These are phyloP conservation scores for Babylonia areolata DNA, from an alignment of 1,140 invertebrate genomes.

Conservation along the genomic window DNA sequence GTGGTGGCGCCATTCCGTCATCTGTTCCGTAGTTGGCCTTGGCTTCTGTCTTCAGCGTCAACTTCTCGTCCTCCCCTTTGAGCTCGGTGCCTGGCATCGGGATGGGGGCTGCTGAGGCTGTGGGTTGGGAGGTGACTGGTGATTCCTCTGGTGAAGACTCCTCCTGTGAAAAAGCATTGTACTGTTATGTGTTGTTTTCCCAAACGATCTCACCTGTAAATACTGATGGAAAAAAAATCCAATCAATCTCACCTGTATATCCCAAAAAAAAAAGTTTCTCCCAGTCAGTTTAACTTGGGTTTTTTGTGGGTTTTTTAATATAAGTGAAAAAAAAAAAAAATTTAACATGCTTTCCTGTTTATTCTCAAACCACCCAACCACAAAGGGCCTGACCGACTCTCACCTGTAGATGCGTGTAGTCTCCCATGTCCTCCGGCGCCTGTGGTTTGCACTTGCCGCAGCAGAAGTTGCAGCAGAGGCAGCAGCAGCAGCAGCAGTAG, in stretches of 20 bases:
- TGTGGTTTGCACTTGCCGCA: conserved; percentile 96
- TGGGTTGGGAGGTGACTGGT: conserved; percentile 32
- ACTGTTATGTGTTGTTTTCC: no score
- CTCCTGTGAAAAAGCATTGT: no score
- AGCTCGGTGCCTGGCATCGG: conserved; percentile 22
- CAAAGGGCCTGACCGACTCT: no score
- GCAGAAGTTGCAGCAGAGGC: conserved; percentile 98
- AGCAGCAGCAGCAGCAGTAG: conserved; percentile 92
- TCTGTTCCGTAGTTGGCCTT: conserved; percentile 40
- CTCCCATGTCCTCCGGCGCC: conserved; percentile 90
- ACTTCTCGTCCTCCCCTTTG: conserved; percentile 2
- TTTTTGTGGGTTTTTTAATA: no score
- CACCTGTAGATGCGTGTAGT: conserved; percentile 92
- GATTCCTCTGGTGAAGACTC: conserved; percentile 25
- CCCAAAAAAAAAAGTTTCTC: no score
- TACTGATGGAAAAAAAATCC: no score
- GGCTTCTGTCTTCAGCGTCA: conserved; percentile 36
- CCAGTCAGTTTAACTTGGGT: no score
- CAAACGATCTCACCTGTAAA: no score
- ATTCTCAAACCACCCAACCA: no score
- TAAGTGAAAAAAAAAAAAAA: no score
- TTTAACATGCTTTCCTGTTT: not conserved
- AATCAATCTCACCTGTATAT: no score
- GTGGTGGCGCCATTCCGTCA: not conserved
- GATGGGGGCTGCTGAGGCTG: not conserved